A percentile compares a stretch with the other conserved stretches of the same genome.
Evolutionary conservation across 2,888 invertebrate genomes (phyloP).

Genomic region (Baccha elongata): DNA sequence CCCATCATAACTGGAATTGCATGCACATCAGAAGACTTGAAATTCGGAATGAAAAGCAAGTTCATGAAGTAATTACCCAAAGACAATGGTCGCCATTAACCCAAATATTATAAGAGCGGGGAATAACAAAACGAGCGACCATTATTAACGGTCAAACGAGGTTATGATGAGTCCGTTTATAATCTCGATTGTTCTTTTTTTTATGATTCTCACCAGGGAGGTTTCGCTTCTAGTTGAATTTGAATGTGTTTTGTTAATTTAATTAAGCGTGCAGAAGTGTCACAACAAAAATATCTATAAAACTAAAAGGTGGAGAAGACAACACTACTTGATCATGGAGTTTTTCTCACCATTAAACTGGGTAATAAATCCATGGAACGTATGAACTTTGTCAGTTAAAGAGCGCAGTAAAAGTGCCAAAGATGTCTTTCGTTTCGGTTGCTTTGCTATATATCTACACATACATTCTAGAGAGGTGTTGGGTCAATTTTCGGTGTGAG

Average conservation of each 20-base stretch:
- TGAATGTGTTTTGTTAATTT: slow-evolving; percentile 51
- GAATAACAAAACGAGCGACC: not conserved
- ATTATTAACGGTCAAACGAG: slow-evolving; percentile 60
- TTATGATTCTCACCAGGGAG: slow-evolving; percentile 31
- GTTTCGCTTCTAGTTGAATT: slow-evolving; percentile 32
- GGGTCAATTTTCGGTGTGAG: not conserved
- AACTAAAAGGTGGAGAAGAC: slow-evolving; percentile 4
- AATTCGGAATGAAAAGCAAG: slow-evolving; percentile 31
- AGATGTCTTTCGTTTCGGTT: slow-evolving; percentile 17
- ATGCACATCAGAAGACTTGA: slow-evolving; percentile 42
- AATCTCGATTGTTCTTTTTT: slow-evolving; percentile 49
- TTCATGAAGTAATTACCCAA: slow-evolving; percentile 63
- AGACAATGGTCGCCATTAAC: slow-evolving; percentile 71
- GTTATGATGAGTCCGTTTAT: slow-evolving; percentile 66
- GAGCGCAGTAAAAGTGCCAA: slow-evolving; percentile 39
- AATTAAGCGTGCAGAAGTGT: slow-evolving; percentile 42
- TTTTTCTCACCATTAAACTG: slow-evolving; percentile 61
- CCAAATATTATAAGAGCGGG: slow-evolving; percentile 49
- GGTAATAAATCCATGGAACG: slow-evolving; percentile 49
- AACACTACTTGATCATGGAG: slow-evolving; percentile 22
- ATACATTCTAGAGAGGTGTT: slow-evolving; percentile 2
- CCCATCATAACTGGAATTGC: slow-evolving; percentile 1
- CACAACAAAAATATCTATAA: slow-evolving; percentile 6
- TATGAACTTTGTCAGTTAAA: slow-evolving; percentile 64
- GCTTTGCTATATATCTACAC: too few species aligned